Base-by-base conservation (phyloP, 1,140 invertebrate genomes). In the Galleria mellonella region DNA sequence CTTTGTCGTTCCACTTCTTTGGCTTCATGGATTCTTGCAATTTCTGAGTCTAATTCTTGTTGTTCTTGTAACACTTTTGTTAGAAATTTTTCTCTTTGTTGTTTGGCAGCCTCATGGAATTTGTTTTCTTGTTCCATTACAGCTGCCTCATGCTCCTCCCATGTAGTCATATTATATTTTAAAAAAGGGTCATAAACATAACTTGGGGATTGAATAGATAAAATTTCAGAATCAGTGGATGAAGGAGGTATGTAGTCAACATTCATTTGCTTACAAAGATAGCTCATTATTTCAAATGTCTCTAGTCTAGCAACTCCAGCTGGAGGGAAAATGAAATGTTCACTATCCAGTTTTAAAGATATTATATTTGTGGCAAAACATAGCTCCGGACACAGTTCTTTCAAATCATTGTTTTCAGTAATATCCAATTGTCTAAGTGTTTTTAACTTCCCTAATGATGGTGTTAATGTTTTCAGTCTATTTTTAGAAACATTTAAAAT, bases 401-500 rank as follows among this genome's bases (percentile, higher is more conserved):
- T 87, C 17, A 93, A 68, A 17, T 85, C 57, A 55, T 73, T 82
- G 79, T 93, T 93, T 32, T 86, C 61, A 43, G 74, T 84, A 9
- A 94, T 62, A 57, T 89, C 86, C 4, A 94, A 72, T 43, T 66
- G 84, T 38, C 75, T 82, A 40, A 94, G 76, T 29, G 72, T 86
- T 48, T 85, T 87, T 36, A 95, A 77, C 40, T 90, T 84, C 31
- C 90, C 91, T 17, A 94, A 76, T 45, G 83, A 79, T 30, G 90
- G 79, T 45, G 93, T 91, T 38, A 95, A 72, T 44, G 66, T 70
- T 72, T 90, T 91, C 32, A 95, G 72, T 55, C 87, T 89, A 81
- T 96, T 95, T 33, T 89, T 87, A 23, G 92, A 91, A 11, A 93
- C 67, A 88, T 94, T 90, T 15, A 96, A 77, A 40, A 91, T 81